A percentile compares a stretch with the other conserved stretches of the same genome.
Conservation (phyloP, 2,888 invertebrate species). For the Lottia gigantea region DNA sequence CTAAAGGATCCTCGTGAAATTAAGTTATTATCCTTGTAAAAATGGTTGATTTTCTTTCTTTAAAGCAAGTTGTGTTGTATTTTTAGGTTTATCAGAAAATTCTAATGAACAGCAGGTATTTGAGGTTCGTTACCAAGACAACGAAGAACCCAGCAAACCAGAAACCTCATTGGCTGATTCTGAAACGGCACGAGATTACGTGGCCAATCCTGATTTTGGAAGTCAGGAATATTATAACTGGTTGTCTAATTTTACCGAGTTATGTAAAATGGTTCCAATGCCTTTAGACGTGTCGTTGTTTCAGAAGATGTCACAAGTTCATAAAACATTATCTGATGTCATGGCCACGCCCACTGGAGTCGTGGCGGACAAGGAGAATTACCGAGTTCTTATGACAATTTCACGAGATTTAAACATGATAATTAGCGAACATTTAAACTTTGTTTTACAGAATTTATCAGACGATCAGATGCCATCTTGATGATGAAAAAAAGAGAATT, state of each 20-base stretch:
- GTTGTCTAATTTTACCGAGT: constrained; percentile 61
- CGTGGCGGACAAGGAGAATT: constrained; percentile 60
- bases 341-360: constrained; percentile 62
- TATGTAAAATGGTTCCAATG: constrained; percentile 57
- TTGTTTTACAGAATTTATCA: constrained; percentile 52
- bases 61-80: neutral
- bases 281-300: constrained; percentile 58
- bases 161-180: neutral
- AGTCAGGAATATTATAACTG: constrained; percentile 65
- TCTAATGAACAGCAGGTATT: constrained; percentile 34
- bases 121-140: constrained; percentile 31
- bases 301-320: constrained; percentile 63
- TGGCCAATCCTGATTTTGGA: constrained; percentile 58
- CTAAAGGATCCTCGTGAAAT: no score
- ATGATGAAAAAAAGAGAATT: no score
- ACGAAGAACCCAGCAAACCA: constrained; percentile 7
- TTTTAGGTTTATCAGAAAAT: constrained; percentile 22
- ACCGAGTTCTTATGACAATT: constrained; percentile 61
- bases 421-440: constrained; percentile 57
- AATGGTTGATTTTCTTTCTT: neutral
- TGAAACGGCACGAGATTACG: constrained; percentile 40
- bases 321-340: constrained; percentile 63
- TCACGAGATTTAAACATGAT: constrained; percentile 57
- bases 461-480: neutral
- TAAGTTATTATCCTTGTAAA: neutral